Evolutionary conservation across 2,113 vertebrate species (phyloP).

Genomic region (Paracanthobrama guichenoti): DNA sequence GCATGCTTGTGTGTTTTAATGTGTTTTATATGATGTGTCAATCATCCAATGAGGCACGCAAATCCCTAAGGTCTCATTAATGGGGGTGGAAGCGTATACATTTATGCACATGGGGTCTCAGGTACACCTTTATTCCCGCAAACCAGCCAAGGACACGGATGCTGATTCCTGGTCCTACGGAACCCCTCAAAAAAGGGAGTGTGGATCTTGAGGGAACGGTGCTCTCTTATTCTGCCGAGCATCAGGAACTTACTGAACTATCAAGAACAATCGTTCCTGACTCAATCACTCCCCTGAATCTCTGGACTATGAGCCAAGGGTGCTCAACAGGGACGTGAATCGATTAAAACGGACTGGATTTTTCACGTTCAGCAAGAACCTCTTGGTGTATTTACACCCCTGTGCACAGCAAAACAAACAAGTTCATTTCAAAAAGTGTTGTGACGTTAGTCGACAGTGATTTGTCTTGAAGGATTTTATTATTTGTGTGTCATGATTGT

Average conservation of each 20-base stretch:
- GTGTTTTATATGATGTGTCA: slow-evolving; percentile 53
- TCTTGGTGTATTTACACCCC: slow-evolving; percentile 5
- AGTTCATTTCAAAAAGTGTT: slow-evolving; percentile 24
- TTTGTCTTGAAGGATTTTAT: slow-evolving; percentile 41
- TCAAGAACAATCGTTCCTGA: slow-evolving; percentile 7
- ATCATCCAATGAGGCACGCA: slow-evolving; percentile 35
- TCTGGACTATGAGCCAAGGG: background rate
- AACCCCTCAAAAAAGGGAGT: slow-evolving; percentile 21
- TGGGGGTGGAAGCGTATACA: slow-evolving; percentile 11
- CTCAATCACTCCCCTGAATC: background rate
- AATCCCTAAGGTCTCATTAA: slow-evolving; percentile 14
- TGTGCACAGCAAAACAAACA: slow-evolving; percentile 42
- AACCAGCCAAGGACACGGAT: slow-evolving; percentile 53
- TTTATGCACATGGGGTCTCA: slow-evolving; percentile 49
- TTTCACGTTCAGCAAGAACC: slow-evolving; percentile 26
- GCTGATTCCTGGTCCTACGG: slow-evolving; percentile 6
- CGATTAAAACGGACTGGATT: slow-evolving; percentile 18
- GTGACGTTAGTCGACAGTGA: slow-evolving; percentile 45
- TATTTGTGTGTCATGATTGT: slow-evolving; percentile 43
- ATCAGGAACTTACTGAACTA: slow-evolving; percentile 39
- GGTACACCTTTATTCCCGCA: slow-evolving; percentile 47
- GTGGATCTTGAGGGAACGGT: slow-evolving; percentile 9
- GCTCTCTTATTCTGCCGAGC: background rate
- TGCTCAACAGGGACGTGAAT: background rate
- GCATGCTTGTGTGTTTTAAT: slow-evolving; percentile 54